A percentile compares a stretch with the other conserved stretches of the same genome.
phyloP scores from a whole-genome alignment of 2,797 vertebrate species.

The Antrozous pallidus region DNA sequence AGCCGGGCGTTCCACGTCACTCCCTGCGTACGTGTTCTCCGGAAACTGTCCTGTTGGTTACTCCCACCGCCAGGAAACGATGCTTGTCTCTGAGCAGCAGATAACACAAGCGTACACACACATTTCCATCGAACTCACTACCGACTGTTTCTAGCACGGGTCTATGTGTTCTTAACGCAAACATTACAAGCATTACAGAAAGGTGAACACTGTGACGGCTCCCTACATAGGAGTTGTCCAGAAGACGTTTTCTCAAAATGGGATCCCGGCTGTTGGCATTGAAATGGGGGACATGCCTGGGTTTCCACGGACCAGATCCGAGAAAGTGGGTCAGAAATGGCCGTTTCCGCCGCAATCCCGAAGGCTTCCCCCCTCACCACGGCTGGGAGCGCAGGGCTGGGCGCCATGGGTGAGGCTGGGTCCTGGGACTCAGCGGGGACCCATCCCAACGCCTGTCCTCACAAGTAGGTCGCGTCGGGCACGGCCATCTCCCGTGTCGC shows the following conservation, averaged over 20 bases:
- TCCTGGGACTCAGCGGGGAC: not conserved
- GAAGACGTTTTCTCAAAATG: not conserved
- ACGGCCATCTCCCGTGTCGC: not conserved
- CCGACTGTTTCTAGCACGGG: not conserved
- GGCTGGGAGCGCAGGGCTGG: not conserved
- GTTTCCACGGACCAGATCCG: not conserved
- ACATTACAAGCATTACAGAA: not conserved
- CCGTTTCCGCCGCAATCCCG: no score
- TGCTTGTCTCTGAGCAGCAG: conserved; percentile 40
- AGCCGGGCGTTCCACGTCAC: conserved; percentile 59
- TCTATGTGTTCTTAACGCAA: not conserved
- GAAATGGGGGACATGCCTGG: not conserved
- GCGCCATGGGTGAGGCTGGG: fast-evolving
- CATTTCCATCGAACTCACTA: not conserved
- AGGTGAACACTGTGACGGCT: not conserved
- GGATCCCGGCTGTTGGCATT: not conserved
- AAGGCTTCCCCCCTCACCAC: not conserved
- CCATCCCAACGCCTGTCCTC: not conserved
- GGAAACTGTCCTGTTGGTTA: conserved; percentile 56
- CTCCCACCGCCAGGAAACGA: conserved; percentile 47
- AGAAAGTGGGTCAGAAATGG: not conserved
- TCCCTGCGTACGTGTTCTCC: conserved; percentile 48
- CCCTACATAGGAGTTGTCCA: not conserved
- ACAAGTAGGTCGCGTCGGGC: not conserved
- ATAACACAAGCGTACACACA: not conserved